These are phyloP conservation scores for Microplitis deprimator DNA, from an alignment of 2,888 invertebrate genomes.

Conservation along the genomic window DNA sequence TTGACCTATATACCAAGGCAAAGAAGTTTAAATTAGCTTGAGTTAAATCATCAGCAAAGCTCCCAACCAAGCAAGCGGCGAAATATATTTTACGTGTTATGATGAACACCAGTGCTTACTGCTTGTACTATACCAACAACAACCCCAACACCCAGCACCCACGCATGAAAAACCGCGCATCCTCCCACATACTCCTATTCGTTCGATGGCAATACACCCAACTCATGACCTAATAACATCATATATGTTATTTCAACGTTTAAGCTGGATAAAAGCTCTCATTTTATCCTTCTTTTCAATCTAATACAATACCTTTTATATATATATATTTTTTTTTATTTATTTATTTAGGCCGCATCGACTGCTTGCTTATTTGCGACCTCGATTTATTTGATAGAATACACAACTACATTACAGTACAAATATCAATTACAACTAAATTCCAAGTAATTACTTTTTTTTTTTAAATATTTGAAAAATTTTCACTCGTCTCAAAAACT, in stretches of 20 bases:
- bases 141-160: not conserved
- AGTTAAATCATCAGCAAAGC: not conserved
- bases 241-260: slow-evolving; percentile 1
- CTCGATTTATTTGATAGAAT: too few relatives aligned
- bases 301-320: not conserved
- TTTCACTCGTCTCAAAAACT: too few relatives aligned
- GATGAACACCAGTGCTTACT: not conserved
- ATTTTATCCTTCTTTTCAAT: not conserved
- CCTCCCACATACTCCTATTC: slow-evolving; percentile 9
- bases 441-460: too few relatives aligned
- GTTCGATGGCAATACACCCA: not conserved
- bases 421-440: too few relatives aligned
- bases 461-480: too few relatives aligned
- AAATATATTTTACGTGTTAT: not conserved
- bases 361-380: not conserved
- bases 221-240: not conserved
- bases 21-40: not conserved
- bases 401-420: too few relatives aligned
- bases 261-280: not conserved
- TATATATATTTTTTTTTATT: not conserved
- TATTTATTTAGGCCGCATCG: not conserved
- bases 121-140: not conserved
- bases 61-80: not conserved
- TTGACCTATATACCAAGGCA: not conserved
- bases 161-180: slow-evolving; percentile 14